Conservation (phyloP, 2,113 vertebrate genomes). For the Xyrauchen texanus region DNA sequence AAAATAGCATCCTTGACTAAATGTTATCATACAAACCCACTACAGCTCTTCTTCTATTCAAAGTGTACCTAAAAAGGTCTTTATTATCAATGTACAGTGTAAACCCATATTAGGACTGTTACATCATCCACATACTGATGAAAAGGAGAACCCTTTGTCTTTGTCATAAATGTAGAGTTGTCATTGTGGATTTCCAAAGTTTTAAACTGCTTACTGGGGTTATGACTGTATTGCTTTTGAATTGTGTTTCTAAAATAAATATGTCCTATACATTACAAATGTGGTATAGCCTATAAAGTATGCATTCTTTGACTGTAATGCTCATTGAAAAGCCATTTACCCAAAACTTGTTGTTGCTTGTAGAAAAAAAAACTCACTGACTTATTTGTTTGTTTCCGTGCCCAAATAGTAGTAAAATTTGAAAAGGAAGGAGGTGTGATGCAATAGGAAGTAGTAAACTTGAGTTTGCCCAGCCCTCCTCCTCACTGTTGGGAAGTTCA, state of each 20-base stretch:
- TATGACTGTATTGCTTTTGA: conserved; percentile 24
- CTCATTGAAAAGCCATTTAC: too few relatives aligned
- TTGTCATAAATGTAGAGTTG: not conserved
- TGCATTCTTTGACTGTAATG: not conserved
- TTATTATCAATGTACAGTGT: not conserved
- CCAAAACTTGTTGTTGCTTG: not conserved
- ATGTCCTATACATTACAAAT: not conserved
- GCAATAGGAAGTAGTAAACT: not conserved
- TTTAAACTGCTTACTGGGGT: not conserved
- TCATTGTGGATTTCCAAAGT: not conserved
- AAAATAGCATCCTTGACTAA: too few relatives aligned
- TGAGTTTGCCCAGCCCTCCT: not conserved
- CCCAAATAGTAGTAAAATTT: too few relatives aligned
- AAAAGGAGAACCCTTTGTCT: not conserved
- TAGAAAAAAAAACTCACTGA: not conserved
- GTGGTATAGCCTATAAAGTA: not conserved
- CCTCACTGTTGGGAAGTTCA: not conserved
- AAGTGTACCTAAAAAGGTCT: not conserved
- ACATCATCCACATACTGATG: conserved; percentile 1
- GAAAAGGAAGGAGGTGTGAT: too few relatives aligned
- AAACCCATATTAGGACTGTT: conserved; percentile 22
- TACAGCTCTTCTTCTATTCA: not conserved
- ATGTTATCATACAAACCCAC: not conserved
- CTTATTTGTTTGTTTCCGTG: too few relatives aligned
- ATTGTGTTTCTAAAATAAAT: conserved; percentile 18